phyloP scores from a whole-genome alignment of 2,888 invertebrate genomes.

The Orthosia cruda region DNA sequence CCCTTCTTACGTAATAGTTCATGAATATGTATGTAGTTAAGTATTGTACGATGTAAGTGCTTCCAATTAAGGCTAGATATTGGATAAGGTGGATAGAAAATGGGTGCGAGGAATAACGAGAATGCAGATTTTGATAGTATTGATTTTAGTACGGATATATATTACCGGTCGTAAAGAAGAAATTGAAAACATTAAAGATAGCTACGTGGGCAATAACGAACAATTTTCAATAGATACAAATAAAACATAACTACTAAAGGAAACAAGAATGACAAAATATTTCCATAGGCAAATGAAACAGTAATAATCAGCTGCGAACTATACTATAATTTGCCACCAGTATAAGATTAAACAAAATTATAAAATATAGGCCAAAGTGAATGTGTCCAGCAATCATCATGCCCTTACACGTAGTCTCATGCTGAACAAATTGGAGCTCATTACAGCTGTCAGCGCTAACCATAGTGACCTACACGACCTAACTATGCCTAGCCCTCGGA shows the following conservation, averaged over 20 bases:
- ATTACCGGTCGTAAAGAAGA: background rate
- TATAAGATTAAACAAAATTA: conserved; percentile 44
- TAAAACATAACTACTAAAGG: background rate
- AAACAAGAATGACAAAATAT: conserved; percentile 11
- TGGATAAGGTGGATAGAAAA: conserved; percentile 16
- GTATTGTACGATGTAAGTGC: conserved; percentile 30
- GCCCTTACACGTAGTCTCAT: conserved; percentile 34
- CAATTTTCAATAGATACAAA: background rate
- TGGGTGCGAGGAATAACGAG: background rate
- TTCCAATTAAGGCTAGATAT: conserved; percentile 32
- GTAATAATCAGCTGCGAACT: conserved; percentile 30
- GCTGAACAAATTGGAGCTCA: conserved; percentile 57
- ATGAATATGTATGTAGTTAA: conserved; percentile 59
- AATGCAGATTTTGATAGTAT: background rate
- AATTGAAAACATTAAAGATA: background rate
- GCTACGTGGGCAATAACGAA: background rate
- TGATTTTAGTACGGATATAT: background rate
- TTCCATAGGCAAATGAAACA: conserved; percentile 12
- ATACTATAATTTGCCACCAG: conserved; percentile 6
- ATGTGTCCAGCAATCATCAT: conserved; percentile 43
- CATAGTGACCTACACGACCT: conserved; percentile 60
- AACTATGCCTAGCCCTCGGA: conserved; percentile 41
- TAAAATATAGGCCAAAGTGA: conserved; percentile 56
- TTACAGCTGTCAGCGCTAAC: conserved; percentile 48
- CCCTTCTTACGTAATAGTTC: conserved; percentile 45